Evolutionary conservation across 1,140 invertebrate species (phyloP), one percentile per base, ranked within the genome.

Genomic region (Bombus breviceps): DNA sequence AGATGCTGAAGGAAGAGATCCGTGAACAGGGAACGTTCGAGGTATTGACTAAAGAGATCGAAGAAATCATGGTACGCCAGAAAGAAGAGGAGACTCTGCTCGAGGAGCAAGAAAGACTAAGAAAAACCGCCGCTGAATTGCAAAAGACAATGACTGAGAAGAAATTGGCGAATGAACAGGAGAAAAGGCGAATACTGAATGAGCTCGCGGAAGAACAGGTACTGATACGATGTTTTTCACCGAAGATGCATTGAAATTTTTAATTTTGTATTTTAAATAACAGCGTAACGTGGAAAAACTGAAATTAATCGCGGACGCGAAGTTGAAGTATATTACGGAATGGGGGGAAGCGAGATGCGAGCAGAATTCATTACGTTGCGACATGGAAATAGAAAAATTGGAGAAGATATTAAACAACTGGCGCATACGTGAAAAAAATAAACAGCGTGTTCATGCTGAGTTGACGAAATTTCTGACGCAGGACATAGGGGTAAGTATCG

Each of bases 271-370:
- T 81, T 74, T 62, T 4, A n/a, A 69, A 72, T 13, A 64, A 72
- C 68, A 95, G 94, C 91, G 91, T 22, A 92, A 93, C 84, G 91
- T 89, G 83, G 89, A 93, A 73, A 90, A 88, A 79, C 78, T 94
- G 37, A 91, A 92, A 88, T 79, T 92, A 86, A 94, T 91, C 76
- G 80, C 87, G 76, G 79, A 89, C 53, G 81, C 88, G n/a, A 92
- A 95, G 80, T 88, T 87, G 32, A 64, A 81, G 57, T 95, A 95
- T 78, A 84, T 93, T 53, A 87, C 73, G 73, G 87, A 86, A 28
- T 94, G 93, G 93, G 92, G 94, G 74, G 81, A 86, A 83, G 91
- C 95, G 78, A 92, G 89, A 80, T 88, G 87, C 37, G 92, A 94
- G 82, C 93, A 94, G 88, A 93, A 93, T 78, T 80, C 77, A 43